Evolutionary conservation across 2,888 invertebrate species (phyloP), one percentile per base, ranked within the genome.

Genomic region (Sarcophaga rosellei): DNA sequence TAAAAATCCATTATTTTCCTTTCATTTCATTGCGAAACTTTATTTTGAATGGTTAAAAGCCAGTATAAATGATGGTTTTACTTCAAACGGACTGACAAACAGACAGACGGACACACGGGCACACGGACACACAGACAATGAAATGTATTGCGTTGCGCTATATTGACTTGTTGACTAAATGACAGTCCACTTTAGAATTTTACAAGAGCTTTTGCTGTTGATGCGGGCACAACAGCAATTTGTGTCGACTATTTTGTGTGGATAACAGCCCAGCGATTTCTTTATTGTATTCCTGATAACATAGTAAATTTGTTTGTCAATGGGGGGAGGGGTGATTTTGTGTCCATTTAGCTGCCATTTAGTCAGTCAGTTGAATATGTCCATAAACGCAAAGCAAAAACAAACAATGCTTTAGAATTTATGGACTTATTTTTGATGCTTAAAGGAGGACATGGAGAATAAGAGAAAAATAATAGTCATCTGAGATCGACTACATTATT

Each of bases 161-260:
- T 66, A 57, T 25, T 80, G 79, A 73, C 65, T 65, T 35, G 20
- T 1, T 35, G 4, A 10, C 47, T 20, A 61, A 59, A 66, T 80
- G 73, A 73, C 59, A 74, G 61, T 68, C 25, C 66, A 80, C 45
- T 80, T 80, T 68, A 5, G 47, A 68, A 66, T 53, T 70, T 35
- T 73, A 15, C 20, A 72, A 35, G 73, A 59, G 65, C 44, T 65
- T 79, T 59, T 47, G 44, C 17, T 70, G 23, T 35, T 53, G 53
- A 15, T 20, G 47, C 61, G 44, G 4, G 17, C 21, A 4, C 21
- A 4, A 23, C 4, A 17, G 10, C 20, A 35, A 35, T 35, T 79
- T 70, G 69, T 35, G 15, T 72, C 25, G 35, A 11, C 53, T 23
- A 0, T 35, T 8, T 10, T 35, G 8, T n/a, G 25, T 53, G n/a